phyloP scores from a whole-genome alignment of 2,797 vertebrate species.

The Sebastes alutus region DNA sequence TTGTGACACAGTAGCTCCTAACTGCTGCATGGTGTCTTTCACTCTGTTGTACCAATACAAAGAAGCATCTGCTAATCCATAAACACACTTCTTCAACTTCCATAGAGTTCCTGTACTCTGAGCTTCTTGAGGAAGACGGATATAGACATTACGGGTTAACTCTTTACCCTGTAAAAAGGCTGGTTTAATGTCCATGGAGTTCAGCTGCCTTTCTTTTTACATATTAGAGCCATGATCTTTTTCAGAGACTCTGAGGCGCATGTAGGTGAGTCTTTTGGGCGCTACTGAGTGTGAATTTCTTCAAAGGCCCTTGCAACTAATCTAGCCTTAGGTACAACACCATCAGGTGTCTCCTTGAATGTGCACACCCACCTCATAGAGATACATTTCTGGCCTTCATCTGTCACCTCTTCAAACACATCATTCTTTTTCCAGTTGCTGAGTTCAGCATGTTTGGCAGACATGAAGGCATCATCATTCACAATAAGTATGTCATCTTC shows the following conservation, averaged over 20 bases:
- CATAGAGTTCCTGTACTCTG: no score
- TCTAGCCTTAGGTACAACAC: neutral
- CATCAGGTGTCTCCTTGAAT: neutral
- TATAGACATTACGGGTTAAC: neutral
- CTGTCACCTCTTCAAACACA: neutral
- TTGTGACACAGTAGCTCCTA: no score
- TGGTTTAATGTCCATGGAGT: neutral
- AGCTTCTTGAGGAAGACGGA: neutral
- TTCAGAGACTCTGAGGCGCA: neutral
- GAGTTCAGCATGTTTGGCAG: no score
- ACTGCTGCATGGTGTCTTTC: no score
- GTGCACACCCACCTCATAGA: neutral
- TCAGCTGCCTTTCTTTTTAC: neutral
- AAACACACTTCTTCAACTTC: no score
- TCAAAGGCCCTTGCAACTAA: neutral
- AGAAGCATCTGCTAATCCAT: no score
- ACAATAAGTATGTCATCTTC: no score
- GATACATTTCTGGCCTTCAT: slow-evolving; percentile 20
- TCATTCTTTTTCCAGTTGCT: no score
- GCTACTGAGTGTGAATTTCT: neutral
- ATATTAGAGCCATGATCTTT: neutral
- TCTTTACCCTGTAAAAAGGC: neutral
- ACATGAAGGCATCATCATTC: no score
- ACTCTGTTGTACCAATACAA: no score
- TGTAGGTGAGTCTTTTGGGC: neutral